These are phyloP conservation scores for Mus pahari DNA, from an alignment of 2,113 vertebrate species.

Conservation along the genomic window DNA sequence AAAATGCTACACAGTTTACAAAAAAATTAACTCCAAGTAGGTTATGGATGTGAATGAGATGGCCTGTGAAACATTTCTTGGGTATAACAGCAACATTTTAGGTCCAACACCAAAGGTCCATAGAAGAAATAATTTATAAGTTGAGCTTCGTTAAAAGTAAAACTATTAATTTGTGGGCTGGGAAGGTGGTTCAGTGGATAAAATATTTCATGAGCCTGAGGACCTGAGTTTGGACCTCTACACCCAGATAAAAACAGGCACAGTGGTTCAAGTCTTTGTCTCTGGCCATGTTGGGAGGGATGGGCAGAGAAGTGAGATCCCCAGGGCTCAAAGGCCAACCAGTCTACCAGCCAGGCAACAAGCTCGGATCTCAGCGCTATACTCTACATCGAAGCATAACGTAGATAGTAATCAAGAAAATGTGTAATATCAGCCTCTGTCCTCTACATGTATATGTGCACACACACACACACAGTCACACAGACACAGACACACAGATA, in stretches of 20 bases:
- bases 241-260: not conserved
- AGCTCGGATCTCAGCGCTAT: not conserved
- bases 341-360: not conserved
- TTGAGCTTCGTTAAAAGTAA: not conserved
- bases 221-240: not conserved
- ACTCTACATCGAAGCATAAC: not conserved
- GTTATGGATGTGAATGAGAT: not conserved
- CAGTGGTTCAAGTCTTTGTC: not conserved
- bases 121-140: not conserved
- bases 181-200: no score
- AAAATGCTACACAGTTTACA: not conserved
- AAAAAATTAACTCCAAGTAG: not conserved
- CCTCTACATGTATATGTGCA: no score
- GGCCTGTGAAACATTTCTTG: not conserved
- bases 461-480: not conserved
- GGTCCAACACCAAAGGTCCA: not conserved
- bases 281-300: not conserved
- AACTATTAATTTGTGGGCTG: not conserved
- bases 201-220: not conserved
- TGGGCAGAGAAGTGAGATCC: not conserved
- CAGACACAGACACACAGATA: not conserved
- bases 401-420: not conserved
- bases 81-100: not conserved
- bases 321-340: not conserved
- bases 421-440: rapidly evolving